Evolutionary conservation across 2,888 invertebrate genomes (phyloP), one percentile per base, ranked within the genome.

Genomic region (Leptothorax acervorum): DNA sequence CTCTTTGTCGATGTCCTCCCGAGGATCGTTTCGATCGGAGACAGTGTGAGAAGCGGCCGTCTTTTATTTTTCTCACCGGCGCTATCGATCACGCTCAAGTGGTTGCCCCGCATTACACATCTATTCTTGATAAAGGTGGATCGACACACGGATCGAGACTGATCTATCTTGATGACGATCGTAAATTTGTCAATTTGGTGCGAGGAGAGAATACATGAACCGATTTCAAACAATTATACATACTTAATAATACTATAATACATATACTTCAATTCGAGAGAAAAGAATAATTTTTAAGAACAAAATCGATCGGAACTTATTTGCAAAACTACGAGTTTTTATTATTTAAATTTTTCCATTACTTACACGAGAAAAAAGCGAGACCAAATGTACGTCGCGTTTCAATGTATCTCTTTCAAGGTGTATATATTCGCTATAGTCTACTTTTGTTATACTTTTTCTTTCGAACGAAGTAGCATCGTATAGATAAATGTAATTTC

Each of bases 1-100:
- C 68, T 55, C 70, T 86, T 79, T 81, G 79, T 78, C 86, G 79
- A 45, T 76, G 78, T 75, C 71, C 83, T 65, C 86, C 35, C 62
- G 74, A 81, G 60, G 65, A 71, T 74, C 79, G 68, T 60, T 68
- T 48, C 79, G 71, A 79, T 57, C 68, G 57, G 23, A 48, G 79
- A 68, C 70, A 39, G 60, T 23, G 23, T 23, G 23, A 70, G 60
- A 39, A 60, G 66, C 23, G 35, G 35, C 18, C 39, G 39, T 62
- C 70, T 60, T 81, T 71, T 81, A 81, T 81, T 81, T 81, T 60
- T 62, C 78, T 60, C 60, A 48, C 48, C 28, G 48, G 48, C 39
- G 60, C 48, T 81, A 81, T 81, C 79, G 71, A 81, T 81, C 71
- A 81, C 70, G 71, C 39, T 39, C 18, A 45, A 60, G 31, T 18